phyloP scores from a whole-genome alignment of 1,140 invertebrate species.

The Diuraphis noxia region DNA sequence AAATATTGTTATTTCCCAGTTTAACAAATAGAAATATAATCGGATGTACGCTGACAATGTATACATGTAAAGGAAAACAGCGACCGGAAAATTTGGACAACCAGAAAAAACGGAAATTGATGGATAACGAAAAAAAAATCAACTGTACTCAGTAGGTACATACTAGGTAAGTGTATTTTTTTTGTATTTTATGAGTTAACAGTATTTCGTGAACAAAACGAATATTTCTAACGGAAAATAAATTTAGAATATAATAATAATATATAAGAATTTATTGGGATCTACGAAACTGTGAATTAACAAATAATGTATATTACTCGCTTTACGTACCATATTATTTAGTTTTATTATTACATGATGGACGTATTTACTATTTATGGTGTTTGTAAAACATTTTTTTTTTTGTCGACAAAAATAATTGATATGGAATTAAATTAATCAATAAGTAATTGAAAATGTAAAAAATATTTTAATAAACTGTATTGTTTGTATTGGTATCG shows the following conservation, averaged over 20 bases:
- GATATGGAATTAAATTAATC: background rate
- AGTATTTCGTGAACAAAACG: background rate
- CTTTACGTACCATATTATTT: background rate
- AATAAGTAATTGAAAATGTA: background rate
- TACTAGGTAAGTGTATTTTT: background rate
- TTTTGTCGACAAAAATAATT: background rate
- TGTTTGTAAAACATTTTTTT: background rate
- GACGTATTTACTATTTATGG: no score
- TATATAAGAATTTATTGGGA: background rate
- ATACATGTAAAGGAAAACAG: background rate
- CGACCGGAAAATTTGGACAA: background rate
- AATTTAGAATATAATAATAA: no score
- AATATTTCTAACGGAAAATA: no score
- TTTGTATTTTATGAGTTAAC: no score
- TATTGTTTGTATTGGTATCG: background rate
- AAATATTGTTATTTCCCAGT: background rate
- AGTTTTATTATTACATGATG: no score
- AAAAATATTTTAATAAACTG: background rate
- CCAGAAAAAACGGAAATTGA: background rate
- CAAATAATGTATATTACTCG: background rate
- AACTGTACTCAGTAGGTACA: background rate
- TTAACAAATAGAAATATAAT: background rate
- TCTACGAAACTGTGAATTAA: background rate
- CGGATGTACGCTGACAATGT: background rate
- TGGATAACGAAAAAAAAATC: background rate